Percentiles rank a stretch among this genome's conserved stretches.
Evolutionary conservation across 2,888 invertebrate genomes (phyloP).

Genomic region (Eulithis testata): DNA sequence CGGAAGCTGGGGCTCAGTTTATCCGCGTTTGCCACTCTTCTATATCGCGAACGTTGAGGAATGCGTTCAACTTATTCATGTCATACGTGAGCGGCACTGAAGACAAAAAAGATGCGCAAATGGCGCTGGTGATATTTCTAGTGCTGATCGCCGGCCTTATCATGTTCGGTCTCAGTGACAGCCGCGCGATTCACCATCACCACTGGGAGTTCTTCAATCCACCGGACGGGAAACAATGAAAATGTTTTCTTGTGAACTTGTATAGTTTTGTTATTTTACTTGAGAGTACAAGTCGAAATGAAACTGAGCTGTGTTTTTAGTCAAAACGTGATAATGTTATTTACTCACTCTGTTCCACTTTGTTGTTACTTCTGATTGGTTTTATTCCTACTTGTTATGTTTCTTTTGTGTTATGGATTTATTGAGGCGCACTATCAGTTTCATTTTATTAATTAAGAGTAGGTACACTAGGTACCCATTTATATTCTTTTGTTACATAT

Average conservation of each 20-base stretch:
- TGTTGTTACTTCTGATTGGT: no score
- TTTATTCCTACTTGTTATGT: no score
- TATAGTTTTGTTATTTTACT: neutral
- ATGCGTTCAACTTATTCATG: slow-evolving; percentile 87
- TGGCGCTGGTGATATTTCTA: slow-evolving; percentile 91
- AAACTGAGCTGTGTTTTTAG: neutral
- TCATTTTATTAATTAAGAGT: no score
- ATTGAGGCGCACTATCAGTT: no score
- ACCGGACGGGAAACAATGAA: slow-evolving; percentile 85
- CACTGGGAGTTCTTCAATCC: slow-evolving; percentile 96
- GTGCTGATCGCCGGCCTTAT: slow-evolving; percentile 91
- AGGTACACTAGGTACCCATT: no score
- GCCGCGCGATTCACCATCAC: slow-evolving; percentile 90
- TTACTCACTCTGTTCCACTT: no score
- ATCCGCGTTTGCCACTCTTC: slow-evolving; percentile 88
- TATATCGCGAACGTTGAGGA: slow-evolving; percentile 86
- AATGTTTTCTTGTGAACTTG: neutral
- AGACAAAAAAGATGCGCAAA: slow-evolving; percentile 89
- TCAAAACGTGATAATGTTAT: neutral
- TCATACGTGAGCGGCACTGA: slow-evolving; percentile 86
- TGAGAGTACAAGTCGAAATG: neutral
- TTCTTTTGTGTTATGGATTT: no score
- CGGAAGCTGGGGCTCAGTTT: slow-evolving; percentile 89
- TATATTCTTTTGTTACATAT: no score
- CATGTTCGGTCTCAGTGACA: slow-evolving; percentile 89